Percentiles rank a stretch among this genome's conserved stretches.
phyloP scores from a whole-genome alignment of 2,797 vertebrate genomes.

The Ispidina lecontei region DNA sequence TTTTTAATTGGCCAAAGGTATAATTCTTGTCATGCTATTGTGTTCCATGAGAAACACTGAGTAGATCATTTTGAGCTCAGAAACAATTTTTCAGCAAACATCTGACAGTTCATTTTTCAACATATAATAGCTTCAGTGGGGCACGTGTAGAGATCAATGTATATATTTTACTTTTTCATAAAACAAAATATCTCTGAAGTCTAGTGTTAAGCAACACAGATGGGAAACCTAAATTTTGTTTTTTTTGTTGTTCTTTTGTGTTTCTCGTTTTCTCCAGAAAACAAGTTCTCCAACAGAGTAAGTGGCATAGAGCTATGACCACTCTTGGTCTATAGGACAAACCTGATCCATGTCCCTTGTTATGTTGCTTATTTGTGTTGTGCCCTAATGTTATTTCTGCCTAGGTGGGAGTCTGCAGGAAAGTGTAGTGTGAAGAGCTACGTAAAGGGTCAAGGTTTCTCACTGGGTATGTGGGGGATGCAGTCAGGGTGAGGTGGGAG shows the following conservation, averaged over 20 bases:
- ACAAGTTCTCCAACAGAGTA: background rate
- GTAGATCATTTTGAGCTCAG: background rate
- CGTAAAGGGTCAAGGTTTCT: background rate
- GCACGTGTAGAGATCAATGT: background rate
- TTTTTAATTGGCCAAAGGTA: background rate
- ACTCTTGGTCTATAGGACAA: background rate
- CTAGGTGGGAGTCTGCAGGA: background rate
- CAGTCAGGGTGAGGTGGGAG: background rate
- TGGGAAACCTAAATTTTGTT: background rate
- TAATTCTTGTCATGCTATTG: background rate
- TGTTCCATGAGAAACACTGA: background rate
- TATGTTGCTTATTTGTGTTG: background rate
- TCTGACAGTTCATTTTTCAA: background rate
- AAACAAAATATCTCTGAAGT: background rate
- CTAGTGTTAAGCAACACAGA: background rate
- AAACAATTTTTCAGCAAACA: background rate
- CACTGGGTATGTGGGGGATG: accelerated
- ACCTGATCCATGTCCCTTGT: too few relatives aligned
- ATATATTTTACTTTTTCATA: background rate
- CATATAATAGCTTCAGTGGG: background rate
- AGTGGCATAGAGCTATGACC: background rate
- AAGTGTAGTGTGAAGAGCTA: background rate
- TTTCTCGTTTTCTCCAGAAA: background rate
- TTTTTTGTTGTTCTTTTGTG: background rate
- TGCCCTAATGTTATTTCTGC: background rate